Evolutionary conservation across 2,113 vertebrate genomes (phyloP).

Genomic region (Oryctolagus cuniculus): DNA sequence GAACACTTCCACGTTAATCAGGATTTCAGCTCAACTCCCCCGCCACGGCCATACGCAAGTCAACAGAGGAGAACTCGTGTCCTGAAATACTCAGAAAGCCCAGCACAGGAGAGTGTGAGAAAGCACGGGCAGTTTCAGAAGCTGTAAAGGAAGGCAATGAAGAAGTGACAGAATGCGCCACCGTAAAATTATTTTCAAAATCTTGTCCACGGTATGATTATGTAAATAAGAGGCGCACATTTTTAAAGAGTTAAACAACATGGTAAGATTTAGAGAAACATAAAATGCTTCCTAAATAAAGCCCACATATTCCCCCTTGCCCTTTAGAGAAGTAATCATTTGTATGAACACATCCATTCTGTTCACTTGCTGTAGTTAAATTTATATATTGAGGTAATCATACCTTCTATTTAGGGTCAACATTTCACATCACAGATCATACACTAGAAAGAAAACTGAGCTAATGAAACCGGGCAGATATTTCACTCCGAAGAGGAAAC

Average conservation of each 20-base stretch:
- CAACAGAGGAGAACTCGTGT: slow-evolving; percentile 65
- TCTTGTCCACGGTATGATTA: neutral
- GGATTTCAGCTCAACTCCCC: slow-evolving; percentile 73
- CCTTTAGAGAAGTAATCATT: neutral
- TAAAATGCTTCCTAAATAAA: neutral
- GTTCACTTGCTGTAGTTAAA: neutral
- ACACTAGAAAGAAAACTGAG: neutral
- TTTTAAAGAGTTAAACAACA: neutral
- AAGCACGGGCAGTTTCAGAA: neutral
- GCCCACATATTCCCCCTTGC: neutral
- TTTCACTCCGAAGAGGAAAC: neutral
- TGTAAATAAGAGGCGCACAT: neutral
- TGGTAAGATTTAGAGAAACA: neutral
- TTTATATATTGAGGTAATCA: neutral
- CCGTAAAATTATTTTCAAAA: neutral
- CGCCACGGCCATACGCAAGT: slow-evolving; percentile 58
- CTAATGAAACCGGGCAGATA: slow-evolving; percentile 3
- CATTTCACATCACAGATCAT: neutral
- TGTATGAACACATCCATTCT: too few relatives aligned
- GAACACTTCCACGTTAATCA: slow-evolving; percentile 74
- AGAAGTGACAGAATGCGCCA: neutral
- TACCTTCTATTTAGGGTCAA: neutral
- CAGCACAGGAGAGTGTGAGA: neutral
- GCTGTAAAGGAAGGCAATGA: neutral
- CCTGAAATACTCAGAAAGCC: slow-evolving; percentile 51